Conservation (phyloP, 1,140 invertebrate genomes). For the Zaprionus africanus region DNA sequence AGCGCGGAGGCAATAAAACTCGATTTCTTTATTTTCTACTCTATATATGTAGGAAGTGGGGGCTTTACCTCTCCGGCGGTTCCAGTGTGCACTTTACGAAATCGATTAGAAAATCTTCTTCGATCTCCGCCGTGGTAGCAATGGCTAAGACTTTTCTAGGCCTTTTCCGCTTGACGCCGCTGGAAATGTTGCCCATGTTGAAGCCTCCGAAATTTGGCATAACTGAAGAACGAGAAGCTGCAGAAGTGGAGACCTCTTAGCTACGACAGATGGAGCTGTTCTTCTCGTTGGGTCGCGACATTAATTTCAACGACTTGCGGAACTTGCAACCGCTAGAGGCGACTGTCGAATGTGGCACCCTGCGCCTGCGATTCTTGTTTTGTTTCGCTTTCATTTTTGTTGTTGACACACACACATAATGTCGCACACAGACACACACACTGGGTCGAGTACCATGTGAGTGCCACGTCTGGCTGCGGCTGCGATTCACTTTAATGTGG, state of each 20-base stretch:
- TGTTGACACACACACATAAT: constrained; percentile 25
- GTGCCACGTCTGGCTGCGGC: constrained; percentile 16
- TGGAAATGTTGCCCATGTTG: constrained; percentile 29
- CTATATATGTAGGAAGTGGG: background rate
- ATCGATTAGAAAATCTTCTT: constrained; percentile 71
- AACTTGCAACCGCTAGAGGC: constrained; percentile 66
- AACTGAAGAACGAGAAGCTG: background rate
- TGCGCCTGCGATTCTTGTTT: constrained; percentile 52
- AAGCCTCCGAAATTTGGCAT: constrained; percentile 31
- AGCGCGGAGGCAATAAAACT: constrained; percentile 44
- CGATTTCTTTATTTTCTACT: constrained; percentile 1
- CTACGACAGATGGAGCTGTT: background rate
- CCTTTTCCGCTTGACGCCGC: constrained; percentile 14
- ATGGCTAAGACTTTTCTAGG: constrained; percentile 28
- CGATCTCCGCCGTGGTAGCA: constrained; percentile 35
- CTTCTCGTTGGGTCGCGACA: constrained; percentile 3
- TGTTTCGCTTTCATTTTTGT: constrained; percentile 41
- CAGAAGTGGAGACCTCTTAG: background rate
- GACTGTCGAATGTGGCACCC: constrained; percentile 69
- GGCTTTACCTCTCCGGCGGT: constrained; percentile 65
- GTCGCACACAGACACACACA: constrained; percentile 38
- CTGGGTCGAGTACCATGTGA: constrained; percentile 40
- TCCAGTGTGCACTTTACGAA: constrained; percentile 79
- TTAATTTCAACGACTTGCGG: constrained; percentile 46
- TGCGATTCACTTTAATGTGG: constrained; percentile 55